Base-by-base conservation (phyloP, 2,113 vertebrate genomes). In the Struthidea cinerea region DNA sequence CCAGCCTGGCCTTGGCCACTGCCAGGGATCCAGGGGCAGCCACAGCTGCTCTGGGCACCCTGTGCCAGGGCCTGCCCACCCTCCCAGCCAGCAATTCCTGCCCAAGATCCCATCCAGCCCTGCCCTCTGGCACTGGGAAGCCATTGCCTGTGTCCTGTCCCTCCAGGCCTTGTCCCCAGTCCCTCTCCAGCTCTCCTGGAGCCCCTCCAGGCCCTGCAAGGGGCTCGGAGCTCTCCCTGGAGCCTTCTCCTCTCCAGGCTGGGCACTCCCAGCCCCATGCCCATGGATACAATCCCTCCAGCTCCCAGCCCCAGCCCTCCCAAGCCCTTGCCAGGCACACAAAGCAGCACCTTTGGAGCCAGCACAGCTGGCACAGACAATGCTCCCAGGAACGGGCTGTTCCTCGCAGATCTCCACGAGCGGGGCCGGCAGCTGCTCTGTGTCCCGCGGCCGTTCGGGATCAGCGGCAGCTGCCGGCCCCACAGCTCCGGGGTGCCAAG, bases 381-480 rank as follows among this genome's bases (percentile, higher is more conserved):
- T 2, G 60, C 70, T 57, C 42, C 80, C 65, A 68, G 88, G 85
- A 60, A 90, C 73, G 0, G n/a, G 77, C 64, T 56, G 87, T 56
- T 65, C 87, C 35, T 35, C n/a, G 5, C 1, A 0, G 11, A 0
- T 28, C 9, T 8, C 20, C 42, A 11, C 0, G 7, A 4, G 14
- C 6, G 3, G n/a, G 21, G 52, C 78, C 3, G 2, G 53, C 78
- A 42, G 56, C 80, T 52, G 84, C 74, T 47, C 55, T 13, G 1
- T 9, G 47, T 22, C 63, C 53, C 1, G 23, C 8, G 4, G 35
- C 55, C 26, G 11, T 13, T 49, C 5, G 21, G 73, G 56, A 30
- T 49, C 47, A 21, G 18, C 15, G 3, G 42, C 41, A 47, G 49
- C 69, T 28, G 69, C 82, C 24, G 1, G 44, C 73, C 53, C 84